Conservation (phyloP, 2,797 vertebrate species). For the Enteromius fasciolatus region DNA sequence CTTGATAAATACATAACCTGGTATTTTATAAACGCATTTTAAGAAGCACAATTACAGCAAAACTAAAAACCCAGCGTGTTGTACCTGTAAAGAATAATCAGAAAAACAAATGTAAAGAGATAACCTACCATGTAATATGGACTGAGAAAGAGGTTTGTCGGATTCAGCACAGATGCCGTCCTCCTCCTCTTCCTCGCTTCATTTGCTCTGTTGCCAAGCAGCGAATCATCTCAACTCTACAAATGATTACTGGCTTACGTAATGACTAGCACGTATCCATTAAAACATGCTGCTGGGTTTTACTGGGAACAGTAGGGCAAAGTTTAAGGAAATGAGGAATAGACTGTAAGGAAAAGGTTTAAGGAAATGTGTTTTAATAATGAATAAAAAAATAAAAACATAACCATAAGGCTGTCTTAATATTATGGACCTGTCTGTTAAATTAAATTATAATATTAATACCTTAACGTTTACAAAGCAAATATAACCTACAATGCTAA, state of each 20-base stretch:
- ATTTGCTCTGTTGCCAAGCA: constrained; percentile 68
- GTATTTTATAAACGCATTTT: not conserved
- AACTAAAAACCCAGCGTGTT: not conserved
- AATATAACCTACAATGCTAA: not conserved
- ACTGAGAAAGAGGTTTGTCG: constrained; percentile 25
- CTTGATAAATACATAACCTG: constrained; percentile 2
- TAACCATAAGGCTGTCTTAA: not conserved
- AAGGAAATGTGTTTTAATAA: not conserved
- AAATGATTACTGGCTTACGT: constrained; percentile 54
- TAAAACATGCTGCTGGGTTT: constrained; percentile 9
- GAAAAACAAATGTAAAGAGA: not conserved
- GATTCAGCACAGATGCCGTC: constrained; percentile 46
- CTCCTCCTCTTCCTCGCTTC: constrained; percentile 55
- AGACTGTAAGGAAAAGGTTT: not conserved
- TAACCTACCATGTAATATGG: constrained; percentile 65
- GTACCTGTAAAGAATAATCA: not conserved
- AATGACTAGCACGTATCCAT: not conserved
- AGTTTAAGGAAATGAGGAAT: not conserved
- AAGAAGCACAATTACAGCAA: not conserved
- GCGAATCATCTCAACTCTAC: constrained; percentile 30
- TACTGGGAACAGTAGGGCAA: not conserved
- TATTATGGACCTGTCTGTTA: not conserved
- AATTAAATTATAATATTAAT: not conserved
- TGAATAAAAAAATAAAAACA: not conserved
- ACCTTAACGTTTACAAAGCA: not conserved